These are phyloP conservation scores for Platyscapa corneri DNA, from an alignment of 1,140 invertebrate genomes.

Conservation along the genomic window DNA sequence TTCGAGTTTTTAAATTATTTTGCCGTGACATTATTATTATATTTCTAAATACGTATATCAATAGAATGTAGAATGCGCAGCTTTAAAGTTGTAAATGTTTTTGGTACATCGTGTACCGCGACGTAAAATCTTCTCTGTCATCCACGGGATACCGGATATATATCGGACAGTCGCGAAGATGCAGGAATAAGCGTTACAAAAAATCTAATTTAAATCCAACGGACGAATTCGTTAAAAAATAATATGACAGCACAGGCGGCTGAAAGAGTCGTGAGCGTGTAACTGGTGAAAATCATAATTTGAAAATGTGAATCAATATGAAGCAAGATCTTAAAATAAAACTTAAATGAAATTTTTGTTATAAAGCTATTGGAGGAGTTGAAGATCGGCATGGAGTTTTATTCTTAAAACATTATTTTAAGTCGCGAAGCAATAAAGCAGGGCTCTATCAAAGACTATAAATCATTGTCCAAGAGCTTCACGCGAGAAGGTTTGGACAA, in stretches of 20 bases:
- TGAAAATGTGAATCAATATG: too few species aligned
- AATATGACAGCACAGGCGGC: not conserved
- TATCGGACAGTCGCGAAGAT: not conserved
- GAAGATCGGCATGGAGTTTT: not conserved
- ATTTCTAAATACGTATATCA: too few species aligned
- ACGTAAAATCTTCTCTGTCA: too few species aligned
- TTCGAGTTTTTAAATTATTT: too few species aligned
- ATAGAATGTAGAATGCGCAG: too few species aligned
- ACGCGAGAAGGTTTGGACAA: constrained; percentile 34
- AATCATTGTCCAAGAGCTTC: constrained; percentile 41
- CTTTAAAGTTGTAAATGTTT: too few species aligned
- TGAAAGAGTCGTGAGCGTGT: not conserved
- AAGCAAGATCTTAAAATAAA: too few species aligned
- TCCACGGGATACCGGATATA: too few species aligned
- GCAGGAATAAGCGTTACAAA: not conserved
- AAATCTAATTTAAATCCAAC: not conserved
- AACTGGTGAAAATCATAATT: too few species aligned
- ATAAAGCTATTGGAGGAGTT: not conserved
- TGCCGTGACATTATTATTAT: too few species aligned
- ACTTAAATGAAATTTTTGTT: not conserved
- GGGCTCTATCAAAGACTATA: constrained; percentile 32
- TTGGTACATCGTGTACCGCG: too few species aligned
- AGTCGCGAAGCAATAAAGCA: constrained; percentile 23
- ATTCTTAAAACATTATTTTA: constrained; percentile 21
- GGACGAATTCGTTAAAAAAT: not conserved